Conservation (phyloP, 2,888 invertebrate species). For the Nomada flava region DNA sequence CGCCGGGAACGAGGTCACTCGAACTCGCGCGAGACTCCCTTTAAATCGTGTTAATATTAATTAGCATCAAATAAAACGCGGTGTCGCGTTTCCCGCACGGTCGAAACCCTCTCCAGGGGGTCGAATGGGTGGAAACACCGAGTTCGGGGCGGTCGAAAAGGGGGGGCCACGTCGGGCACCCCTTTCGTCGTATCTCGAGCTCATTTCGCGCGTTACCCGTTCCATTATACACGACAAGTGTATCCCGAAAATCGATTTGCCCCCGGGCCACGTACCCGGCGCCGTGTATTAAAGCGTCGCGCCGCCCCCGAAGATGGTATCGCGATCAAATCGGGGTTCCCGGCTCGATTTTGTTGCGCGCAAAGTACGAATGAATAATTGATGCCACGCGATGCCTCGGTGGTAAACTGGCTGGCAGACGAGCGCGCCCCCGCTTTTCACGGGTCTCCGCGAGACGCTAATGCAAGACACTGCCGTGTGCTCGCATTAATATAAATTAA, state of each 20-base stretch:
- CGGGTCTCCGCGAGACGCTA: conserved; percentile 54
- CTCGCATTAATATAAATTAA: conserved; percentile 78
- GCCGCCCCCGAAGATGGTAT: conserved; percentile 49
- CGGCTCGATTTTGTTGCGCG: conserved; percentile 62
- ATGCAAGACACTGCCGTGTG: conserved; percentile 64
- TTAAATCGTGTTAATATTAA: conserved; percentile 22
- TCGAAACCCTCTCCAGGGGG: neutral
- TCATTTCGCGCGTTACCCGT: conserved; percentile 47
- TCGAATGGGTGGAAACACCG: neutral
- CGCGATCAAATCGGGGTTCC: conserved; percentile 57
- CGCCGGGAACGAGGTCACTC: neutral
- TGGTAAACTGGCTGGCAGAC: conserved; percentile 54
- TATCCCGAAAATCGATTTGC: conserved; percentile 47
- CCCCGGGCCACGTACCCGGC: conserved; percentile 19
- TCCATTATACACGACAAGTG: conserved; percentile 51
- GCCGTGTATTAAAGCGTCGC: conserved; percentile 33
- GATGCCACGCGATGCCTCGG: conserved; percentile 57
- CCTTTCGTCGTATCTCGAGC: conserved; percentile 7
- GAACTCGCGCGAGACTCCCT: neutral
- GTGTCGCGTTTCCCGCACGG: neutral
- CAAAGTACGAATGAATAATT: conserved; percentile 73
- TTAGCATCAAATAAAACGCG: conserved; percentile 30
- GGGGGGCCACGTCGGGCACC: no score
- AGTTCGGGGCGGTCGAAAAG: no score
- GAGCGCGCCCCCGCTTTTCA: conserved; percentile 45